phyloP scores from a whole-genome alignment of 2,113 vertebrate species.

The Dendrocopos noguchii region DNA sequence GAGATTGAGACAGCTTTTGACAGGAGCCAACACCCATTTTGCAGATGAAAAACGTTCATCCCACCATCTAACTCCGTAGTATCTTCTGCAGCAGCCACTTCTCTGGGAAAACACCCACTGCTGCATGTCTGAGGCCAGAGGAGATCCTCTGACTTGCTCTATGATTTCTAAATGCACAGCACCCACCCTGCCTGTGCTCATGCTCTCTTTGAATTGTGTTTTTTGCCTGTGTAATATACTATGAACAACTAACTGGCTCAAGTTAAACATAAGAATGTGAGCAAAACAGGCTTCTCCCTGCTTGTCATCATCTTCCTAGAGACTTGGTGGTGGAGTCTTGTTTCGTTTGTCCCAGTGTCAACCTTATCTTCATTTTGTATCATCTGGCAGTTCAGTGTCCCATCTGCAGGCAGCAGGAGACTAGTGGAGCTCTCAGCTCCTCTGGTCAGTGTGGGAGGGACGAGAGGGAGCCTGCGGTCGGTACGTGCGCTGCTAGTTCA shows the following conservation, averaged over 20 bases:
- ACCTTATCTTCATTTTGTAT: not conserved
- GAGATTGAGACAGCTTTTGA: slow-evolving; percentile 30
- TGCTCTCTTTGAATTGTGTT: not conserved
- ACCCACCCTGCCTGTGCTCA: not conserved
- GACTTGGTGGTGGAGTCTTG: not conserved
- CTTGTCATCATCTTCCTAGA: not conserved
- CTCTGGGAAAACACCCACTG: slow-evolving; percentile 41
- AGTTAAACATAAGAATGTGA: rapidly evolving
- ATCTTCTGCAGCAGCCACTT: not conserved
- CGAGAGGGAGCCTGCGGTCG: not conserved
- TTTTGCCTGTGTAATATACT: not conserved
- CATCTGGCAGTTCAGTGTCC: not conserved
- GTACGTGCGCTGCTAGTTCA: not conserved
- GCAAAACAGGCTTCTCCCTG: not conserved
- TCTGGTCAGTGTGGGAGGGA: not conserved
- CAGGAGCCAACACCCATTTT: slow-evolving; percentile 50
- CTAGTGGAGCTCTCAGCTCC: not conserved
- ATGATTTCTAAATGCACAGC: not conserved
- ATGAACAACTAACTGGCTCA: not conserved
- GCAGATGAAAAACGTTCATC: not conserved
- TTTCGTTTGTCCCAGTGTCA: not conserved
- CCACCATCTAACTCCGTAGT: not conserved
- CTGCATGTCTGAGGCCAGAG: not conserved
- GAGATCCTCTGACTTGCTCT: not conserved
- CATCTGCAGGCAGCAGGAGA: not conserved